phyloP scores from a whole-genome alignment of 2,113 vertebrate species.

The Ahaetulla prasina region DNA sequence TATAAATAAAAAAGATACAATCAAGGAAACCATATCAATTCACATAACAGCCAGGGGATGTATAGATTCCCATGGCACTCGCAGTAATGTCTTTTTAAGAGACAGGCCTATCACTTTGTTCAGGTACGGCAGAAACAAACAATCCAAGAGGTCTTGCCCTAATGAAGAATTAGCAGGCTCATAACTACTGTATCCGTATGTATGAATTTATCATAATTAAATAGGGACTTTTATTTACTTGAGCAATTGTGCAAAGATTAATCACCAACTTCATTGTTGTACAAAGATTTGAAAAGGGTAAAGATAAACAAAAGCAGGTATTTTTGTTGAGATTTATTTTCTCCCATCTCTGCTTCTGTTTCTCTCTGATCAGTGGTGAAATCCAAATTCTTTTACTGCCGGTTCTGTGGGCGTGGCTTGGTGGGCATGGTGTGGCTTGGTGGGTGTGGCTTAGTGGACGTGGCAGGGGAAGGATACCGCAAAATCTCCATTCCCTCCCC shows the following conservation, averaged over 20 bases:
- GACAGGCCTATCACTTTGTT: constrained; percentile 70
- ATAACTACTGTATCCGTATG: background rate
- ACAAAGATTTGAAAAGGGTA: background rate
- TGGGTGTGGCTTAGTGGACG: too few relatives aligned
- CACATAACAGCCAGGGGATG: constrained; percentile 76
- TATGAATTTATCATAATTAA: constrained; percentile 21
- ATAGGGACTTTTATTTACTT: constrained; percentile 8
- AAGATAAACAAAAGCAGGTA: background rate
- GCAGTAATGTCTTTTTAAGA: constrained; percentile 81
- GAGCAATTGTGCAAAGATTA: constrained; percentile 19
- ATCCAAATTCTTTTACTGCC: too few relatives aligned
- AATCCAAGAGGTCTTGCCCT: constrained; percentile 16
- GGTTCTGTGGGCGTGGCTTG: too few relatives aligned
- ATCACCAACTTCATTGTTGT: background rate
- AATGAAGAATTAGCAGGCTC: background rate
- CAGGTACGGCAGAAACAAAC: constrained; percentile 38
- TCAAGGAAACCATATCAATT: constrained; percentile 95
- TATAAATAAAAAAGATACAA: constrained; percentile 99
- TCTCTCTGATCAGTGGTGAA: too few relatives aligned
- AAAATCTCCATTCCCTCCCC: too few relatives aligned
- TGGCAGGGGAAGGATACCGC: too few relatives aligned
- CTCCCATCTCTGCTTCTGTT: background rate
- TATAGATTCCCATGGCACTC: constrained; percentile 73
- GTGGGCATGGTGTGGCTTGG: too few relatives aligned
- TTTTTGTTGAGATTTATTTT: background rate